phyloP scores from a whole-genome alignment of 2,113 vertebrate genomes.

The Eolophus roseicapilla region DNA sequence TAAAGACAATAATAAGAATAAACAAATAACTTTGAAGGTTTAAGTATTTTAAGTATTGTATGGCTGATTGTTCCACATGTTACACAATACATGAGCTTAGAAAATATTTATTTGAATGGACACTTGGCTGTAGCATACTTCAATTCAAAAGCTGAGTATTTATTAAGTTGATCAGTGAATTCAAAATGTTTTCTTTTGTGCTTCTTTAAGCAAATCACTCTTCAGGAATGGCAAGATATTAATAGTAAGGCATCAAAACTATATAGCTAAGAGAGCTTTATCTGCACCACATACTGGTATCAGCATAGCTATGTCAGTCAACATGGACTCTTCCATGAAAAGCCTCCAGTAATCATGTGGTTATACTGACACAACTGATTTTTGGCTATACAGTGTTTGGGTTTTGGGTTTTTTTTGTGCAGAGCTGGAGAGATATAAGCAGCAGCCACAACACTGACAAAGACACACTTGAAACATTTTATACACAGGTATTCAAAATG shows the following conservation, averaged over 20 bases:
- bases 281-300: neutral
- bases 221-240: neutral
- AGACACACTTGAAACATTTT: neutral
- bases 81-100: neutral
- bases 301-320: neutral
- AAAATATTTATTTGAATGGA: neutral
- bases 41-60: neutral
- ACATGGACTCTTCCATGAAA: neutral
- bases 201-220: neutral
- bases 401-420: neutral
- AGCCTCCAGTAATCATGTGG: neutral
- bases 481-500: neutral
- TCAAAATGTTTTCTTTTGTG: neutral
- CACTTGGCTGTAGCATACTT: neutral
- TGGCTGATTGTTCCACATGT: neutral
- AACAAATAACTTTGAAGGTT: neutral
- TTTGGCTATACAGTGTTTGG: neutral
- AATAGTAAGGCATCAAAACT: neutral
- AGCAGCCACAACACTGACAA: neutral
- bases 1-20: neutral
- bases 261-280: neutral
- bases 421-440: neutral
- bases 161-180: neutral
- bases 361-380: neutral
- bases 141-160: neutral